Evolutionary conservation across 2,888 invertebrate species (phyloP).

Genomic region (Agrochola circellaris): DNA sequence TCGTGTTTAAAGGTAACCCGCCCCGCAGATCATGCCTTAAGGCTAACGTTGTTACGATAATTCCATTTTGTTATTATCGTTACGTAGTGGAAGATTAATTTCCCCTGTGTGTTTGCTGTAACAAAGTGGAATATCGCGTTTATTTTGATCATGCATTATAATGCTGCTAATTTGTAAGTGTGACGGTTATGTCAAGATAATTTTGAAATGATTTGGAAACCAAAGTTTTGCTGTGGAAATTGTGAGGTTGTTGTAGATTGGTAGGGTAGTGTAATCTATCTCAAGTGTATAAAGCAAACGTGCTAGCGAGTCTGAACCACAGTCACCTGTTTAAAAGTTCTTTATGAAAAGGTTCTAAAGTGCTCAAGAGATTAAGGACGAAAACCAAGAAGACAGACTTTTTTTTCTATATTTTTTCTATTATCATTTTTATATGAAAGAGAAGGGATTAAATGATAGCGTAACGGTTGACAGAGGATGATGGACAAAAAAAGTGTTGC

Average conservation of each 20-base stretch:
- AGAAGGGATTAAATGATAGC: too few species aligned
- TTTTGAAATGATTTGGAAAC: neutral
- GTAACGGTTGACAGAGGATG: too few species aligned
- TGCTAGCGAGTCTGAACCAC: neutral
- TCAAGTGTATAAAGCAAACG: neutral
- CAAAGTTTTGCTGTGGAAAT: neutral
- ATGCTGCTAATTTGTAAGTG: too few species aligned
- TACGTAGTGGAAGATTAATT: conserved; percentile 29
- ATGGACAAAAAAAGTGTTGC: too few species aligned
- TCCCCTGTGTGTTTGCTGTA: conserved; percentile 22
- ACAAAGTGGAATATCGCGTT: neutral
- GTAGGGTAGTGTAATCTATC: neutral
- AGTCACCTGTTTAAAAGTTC: neutral
- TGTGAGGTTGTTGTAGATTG: neutral
- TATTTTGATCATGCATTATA: neutral
- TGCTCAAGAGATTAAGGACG: neutral
- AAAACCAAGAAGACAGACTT: neutral
- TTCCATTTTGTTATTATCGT: conserved; percentile 46
- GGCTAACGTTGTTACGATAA: conserved; percentile 65
- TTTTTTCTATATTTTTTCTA: neutral
- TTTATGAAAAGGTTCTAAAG: neutral
- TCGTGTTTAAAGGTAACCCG: conserved; percentile 79
- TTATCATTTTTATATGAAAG: too few species aligned
- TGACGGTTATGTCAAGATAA: neutral
- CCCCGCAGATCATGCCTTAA: conserved; percentile 71